phyloP scores from a whole-genome alignment of 1,140 invertebrate species.

The Agrypnia vestita region DNA sequence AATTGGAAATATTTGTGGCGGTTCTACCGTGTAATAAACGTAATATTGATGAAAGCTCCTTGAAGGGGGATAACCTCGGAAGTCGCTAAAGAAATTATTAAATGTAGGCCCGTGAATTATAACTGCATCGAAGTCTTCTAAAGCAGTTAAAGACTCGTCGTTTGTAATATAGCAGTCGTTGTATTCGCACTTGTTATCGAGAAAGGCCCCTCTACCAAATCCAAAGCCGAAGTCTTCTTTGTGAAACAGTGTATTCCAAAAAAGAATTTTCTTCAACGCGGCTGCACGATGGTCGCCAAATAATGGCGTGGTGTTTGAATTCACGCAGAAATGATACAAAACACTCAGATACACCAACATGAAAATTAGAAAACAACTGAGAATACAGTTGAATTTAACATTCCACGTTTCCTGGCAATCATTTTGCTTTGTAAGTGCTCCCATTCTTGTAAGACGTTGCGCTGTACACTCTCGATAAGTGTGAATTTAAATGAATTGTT shows the following conservation, averaged over 20 bases:
- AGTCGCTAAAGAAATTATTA: conserved; percentile 53
- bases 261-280: conserved; percentile 44
- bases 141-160: background rate
- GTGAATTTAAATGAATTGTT: too few relatives aligned
- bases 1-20: conserved; percentile 65
- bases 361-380: background rate
- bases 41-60: conserved; percentile 64
- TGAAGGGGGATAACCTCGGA: conserved; percentile 55
- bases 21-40: conserved; percentile 65
- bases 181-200: conserved; percentile 22
- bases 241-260: conserved; percentile 51
- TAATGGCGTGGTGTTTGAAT: too few relatives aligned
- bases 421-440: too few relatives aligned
- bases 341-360: background rate
- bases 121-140: conserved; percentile 67
- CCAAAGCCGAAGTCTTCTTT: conserved; percentile 41
- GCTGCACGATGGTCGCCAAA: background rate
- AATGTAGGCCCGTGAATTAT: conserved; percentile 65
- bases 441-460: too few relatives aligned
- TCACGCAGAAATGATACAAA: background rate
- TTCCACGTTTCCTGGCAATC: background rate
- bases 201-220: conserved; percentile 21
- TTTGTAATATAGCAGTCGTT: conserved; percentile 45
- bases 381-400: background rate
- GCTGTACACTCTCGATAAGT: too few relatives aligned